Percentiles rank a stretch among this genome's conserved stretches.
These are phyloP conservation scores for Doryteuthis pealeii DNA, from an alignment of 1,140 invertebrate species.

Conservation along the genomic window DNA sequence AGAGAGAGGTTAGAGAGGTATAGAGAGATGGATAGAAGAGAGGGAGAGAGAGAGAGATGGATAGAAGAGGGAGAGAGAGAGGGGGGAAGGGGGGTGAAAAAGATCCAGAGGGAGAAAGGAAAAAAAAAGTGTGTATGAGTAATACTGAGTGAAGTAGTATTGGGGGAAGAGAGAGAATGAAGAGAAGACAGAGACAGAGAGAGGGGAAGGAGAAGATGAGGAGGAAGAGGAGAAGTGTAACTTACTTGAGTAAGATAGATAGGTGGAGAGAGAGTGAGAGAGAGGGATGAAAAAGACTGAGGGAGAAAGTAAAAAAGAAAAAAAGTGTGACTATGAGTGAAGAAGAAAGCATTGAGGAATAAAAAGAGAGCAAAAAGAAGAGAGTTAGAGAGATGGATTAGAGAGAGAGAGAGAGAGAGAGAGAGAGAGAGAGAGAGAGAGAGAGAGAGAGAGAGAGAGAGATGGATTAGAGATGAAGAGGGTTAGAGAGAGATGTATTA, in stretches of 20 bases:
- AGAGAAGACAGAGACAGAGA: not conserved
- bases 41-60: too few relatives aligned
- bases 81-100: too few relatives aligned
- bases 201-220: not conserved
- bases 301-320: not conserved
- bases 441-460: not conserved
- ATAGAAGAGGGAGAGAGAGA: too few relatives aligned
- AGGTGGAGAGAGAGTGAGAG: not conserved
- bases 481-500: too few relatives aligned
- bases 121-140: too few relatives aligned
- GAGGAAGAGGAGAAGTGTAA: not conserved
- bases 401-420: not conserved
- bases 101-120: too few relatives aligned
- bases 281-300: too few relatives aligned
- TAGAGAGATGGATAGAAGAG: too few relatives aligned
- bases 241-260: not conserved
- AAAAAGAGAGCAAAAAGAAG: not conserved
- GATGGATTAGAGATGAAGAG: too few relatives aligned
- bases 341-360: not conserved
- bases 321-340: too few relatives aligned
- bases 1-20: too few relatives aligned
- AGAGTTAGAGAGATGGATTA: not conserved
- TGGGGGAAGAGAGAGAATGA: not conserved
- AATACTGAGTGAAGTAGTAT: too few relatives aligned
- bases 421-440: not conserved